Base-by-base conservation (phyloP, 2,113 vertebrate genomes). In the Tychaedon coryphoeus region DNA sequence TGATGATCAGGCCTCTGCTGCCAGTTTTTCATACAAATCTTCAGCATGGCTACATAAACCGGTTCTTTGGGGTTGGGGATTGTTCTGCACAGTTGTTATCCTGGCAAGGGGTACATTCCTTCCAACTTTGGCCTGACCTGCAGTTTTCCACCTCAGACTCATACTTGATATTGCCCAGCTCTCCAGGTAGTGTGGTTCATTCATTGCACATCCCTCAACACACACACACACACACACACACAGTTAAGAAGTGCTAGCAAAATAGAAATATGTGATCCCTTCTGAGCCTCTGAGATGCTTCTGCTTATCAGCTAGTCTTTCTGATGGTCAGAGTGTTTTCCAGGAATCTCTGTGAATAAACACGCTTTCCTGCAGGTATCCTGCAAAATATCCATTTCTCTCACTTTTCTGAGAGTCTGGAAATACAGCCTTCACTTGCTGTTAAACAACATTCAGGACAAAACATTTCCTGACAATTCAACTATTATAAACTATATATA, bases 361-460 rank as follows among this genome's bases (percentile, higher is more conserved):
- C 43, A 87, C 23, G 40, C 48, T 89, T 93, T 92, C 70, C 77
- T 94, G 87, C 89, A 86, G 94, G 93, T 92, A 95, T 95, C 94
- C 94, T 95, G 90, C 88, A 48, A 92, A 94, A 70, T 86, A 92
- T 8, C 90, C 31, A 19, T 78, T 95, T 95, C 90, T 95, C 94
- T 92, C 90, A 17, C 70, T 96, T 95, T 90, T 94, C 71, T 86
- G 95, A 86, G 93, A 94, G 92, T 90, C 90, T 90, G 90, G 91
- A 87, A 60, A 84, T 81, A 67, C 70, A 93, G 89, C 66, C 45
- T 94, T 83, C 72, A 24, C 58, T 92, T 4, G 6, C 92, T 86
- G 51, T 86, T 92, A 43, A 78, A 76, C 36, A 79, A 77, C 40
- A 54, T 70, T 66, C 75, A 77, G 64, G 67, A 67, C 25, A 83